Conservation (phyloP, 2,888 invertebrate genomes). For the Sclerodermus sp. region DNA sequence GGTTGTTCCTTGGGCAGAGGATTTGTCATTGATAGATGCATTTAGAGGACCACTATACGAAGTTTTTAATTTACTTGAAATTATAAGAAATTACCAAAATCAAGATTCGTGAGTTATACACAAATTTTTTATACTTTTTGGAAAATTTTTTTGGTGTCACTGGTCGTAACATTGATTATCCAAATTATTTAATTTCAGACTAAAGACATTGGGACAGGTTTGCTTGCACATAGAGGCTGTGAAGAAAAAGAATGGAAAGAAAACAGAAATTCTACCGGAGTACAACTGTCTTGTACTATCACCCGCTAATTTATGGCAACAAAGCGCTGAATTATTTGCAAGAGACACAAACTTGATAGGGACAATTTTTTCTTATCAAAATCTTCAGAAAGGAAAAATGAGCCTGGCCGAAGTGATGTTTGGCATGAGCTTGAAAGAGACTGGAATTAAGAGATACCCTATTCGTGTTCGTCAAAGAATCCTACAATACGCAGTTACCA, state of each 20-base stretch:
- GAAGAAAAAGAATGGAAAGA: slow-evolving; percentile 64
- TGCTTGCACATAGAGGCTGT: slow-evolving; percentile 85
- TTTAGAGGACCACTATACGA: slow-evolving; percentile 88
- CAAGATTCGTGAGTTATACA: slow-evolving; percentile 64
- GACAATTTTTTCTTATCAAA: slow-evolving; percentile 84
- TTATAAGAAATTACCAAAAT: slow-evolving; percentile 81
- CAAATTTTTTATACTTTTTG: slow-evolving; percentile 9
- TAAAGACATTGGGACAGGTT: slow-evolving; percentile 74
- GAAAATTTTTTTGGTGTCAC: too few species aligned
- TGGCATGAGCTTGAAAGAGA: slow-evolving; percentile 87
- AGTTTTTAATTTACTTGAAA: slow-evolving; percentile 84
- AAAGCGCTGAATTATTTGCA: slow-evolving; percentile 76
- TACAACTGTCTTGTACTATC: slow-evolving; percentile 90
- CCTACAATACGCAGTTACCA: slow-evolving; percentile 86
- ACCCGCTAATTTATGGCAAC: slow-evolving; percentile 92
- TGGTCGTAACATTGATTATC: not conserved
- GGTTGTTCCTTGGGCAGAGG: slow-evolving; percentile 85
- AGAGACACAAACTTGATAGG: slow-evolving; percentile 78
- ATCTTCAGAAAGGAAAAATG: slow-evolving; percentile 79
- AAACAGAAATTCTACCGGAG: slow-evolving; percentile 77
- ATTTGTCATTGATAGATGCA: slow-evolving; percentile 83
- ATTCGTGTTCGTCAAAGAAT: slow-evolving; percentile 81
- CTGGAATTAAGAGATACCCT: slow-evolving; percentile 88
- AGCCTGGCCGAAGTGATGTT: slow-evolving; percentile 88
- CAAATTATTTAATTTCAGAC: slow-evolving; percentile 59